A percentile compares a stretch with the other conserved stretches of the same genome.
phyloP scores from a whole-genome alignment of 2,888 invertebrate genomes.

The Cheilosia grossa region DNA sequence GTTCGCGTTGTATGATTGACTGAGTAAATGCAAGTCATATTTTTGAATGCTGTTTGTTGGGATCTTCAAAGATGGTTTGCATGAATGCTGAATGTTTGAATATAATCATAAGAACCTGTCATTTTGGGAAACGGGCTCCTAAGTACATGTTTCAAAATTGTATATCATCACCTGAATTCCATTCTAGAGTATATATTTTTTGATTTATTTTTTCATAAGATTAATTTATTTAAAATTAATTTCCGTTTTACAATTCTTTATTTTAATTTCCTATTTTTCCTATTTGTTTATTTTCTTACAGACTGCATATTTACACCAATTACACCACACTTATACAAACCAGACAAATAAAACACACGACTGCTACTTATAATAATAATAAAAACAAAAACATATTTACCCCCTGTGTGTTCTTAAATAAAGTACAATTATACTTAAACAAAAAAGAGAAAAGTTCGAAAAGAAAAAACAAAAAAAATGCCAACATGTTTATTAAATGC shows the following conservation, averaged over 20 bases:
- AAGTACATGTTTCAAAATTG: no score
- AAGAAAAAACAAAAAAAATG: conserved; percentile 12
- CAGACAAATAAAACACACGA: conserved; percentile 25
- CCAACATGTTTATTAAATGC: conserved; percentile 67
- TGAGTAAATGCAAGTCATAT: no score
- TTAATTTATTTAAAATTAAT: conserved; percentile 9
- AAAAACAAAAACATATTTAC: conserved; percentile 27
- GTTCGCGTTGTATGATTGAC: no score
- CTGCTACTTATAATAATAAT: not conserved
- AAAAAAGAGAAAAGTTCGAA: conserved; percentile 34
- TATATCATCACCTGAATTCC: conserved; percentile 42
- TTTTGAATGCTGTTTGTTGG: no score
- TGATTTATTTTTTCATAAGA: conserved; percentile 6
- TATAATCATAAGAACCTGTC: no score
- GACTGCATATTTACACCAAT: conserved; percentile 73
- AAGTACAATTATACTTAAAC: conserved; percentile 50
- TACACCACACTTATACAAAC: conserved; percentile 60
- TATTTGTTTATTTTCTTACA: conserved; percentile 75
- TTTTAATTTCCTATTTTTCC: conserved; percentile 73
- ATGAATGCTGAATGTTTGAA: no score
- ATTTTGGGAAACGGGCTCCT: not conserved
- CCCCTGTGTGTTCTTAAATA: conserved; percentile 66
- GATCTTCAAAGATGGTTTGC: no score
- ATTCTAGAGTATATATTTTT: conserved; percentile 5
- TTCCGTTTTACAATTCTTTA: conserved; percentile 42